Base-by-base conservation (phyloP, 1,140 invertebrate species). In the Zaprionus kolodkinae region DNA sequence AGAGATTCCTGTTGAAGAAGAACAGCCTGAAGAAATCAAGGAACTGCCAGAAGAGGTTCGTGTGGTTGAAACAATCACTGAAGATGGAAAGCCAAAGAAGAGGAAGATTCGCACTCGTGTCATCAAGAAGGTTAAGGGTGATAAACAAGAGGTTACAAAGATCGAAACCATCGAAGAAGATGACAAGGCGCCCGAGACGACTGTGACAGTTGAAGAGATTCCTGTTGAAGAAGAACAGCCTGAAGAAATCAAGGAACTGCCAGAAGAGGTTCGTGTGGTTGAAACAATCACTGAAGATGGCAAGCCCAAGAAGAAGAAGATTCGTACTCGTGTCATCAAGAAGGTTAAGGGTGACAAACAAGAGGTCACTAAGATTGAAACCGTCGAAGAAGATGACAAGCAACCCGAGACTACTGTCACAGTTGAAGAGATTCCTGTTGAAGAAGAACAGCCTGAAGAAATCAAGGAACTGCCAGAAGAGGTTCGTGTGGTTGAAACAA, bases 121-220 rank as follows among this genome's bases (percentile, higher is more conserved):
- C 1, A 87, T 83, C 63, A 81, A 90, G 65, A 92, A 84, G 68
- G 78, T 85, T 33, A 89, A 81, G 25, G 91, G 85, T 17, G 76
- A 77, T 2, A 84, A 87, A 35, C 82, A 93, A 80, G 81, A 91
- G 72, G 78, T 91, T 15, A 92, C 81, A n/a, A 81, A 90, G 63
- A 91, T 92, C 59, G 87, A 93, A 13, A 93, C 92, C 2, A 77
- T 93, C 13, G 91, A 93, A 81, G 91, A 93, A 78, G 85, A 92
- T 57, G 91, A 86, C 30, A 81, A 92, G 68, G 45, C 83, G 48
- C 85, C 92, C 33, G 76, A 92, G 62, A 92, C 82, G 13, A 87
- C 79, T 38, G 81, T 91, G 6, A 81, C 69, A 17, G 27, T 81
- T 1, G 79, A 91, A 69, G 80, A 83, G 45, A 36, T 25, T 13